A percentile compares a stretch with the other conserved stretches of the same genome.
These are phyloP conservation scores for Palythoa caribaeorum DNA, from an alignment of 92 coral and sea anemone species.

Conservation along the genomic window DNA sequence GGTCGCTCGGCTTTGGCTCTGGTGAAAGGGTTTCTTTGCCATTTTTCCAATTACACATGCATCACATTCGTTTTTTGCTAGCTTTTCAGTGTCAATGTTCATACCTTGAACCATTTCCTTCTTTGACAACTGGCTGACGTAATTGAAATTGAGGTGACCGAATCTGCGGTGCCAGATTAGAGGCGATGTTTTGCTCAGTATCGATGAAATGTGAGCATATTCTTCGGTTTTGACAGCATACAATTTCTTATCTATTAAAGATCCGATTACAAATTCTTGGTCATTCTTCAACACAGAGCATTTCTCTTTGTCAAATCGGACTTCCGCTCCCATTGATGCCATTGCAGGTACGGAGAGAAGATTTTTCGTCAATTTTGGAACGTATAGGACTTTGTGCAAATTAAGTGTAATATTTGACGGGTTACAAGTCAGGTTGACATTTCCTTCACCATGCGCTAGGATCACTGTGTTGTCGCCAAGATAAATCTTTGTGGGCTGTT, in stretches of 20 bases:
- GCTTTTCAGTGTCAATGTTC: too few species aligned
- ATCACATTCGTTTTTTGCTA: too few species aligned
- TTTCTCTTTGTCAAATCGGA: constrained; percentile 42
- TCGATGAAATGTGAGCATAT: constrained; percentile 27
- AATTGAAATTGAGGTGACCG: constrained; percentile 54
- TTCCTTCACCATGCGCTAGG: constrained; percentile 33
- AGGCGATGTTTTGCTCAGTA: constrained; percentile 24
- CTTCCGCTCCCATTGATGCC: constrained; percentile 56
- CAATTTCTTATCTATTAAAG: too few species aligned
- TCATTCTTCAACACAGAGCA: constrained; percentile 50
- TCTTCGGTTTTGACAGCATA: constrained; percentile 29
- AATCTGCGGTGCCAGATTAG: constrained; percentile 46
- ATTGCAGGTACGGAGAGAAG: constrained; percentile 59
- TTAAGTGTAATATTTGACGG: neutral
- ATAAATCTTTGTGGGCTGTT: constrained; percentile 39
- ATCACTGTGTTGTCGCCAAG: constrained; percentile 39
- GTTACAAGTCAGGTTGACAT: constrained; percentile 10
- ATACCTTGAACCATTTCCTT: neutral
- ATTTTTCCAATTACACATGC: too few species aligned
- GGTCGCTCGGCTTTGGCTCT: too few species aligned
- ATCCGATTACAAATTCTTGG: too few species aligned
- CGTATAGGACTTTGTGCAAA: constrained; percentile 45
- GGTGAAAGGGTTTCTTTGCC: too few species aligned
- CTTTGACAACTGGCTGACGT: constrained; percentile 33
- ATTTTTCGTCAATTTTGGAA: constrained; percentile 45